Evolutionary conservation across 2,888 invertebrate species (phyloP).

Genomic region (Pycnomerus fuliginosus): DNA sequence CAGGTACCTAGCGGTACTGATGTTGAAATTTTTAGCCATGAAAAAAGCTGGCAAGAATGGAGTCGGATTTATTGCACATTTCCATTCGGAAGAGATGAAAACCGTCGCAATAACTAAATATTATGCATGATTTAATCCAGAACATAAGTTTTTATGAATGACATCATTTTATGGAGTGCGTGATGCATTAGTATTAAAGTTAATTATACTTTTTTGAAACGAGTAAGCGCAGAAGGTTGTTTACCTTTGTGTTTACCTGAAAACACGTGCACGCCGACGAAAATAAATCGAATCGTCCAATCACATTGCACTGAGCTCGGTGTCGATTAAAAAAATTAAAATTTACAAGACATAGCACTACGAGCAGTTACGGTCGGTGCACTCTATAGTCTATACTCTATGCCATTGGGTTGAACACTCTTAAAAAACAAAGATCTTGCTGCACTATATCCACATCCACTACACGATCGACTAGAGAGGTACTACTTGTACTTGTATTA

Average conservation of each 20-base stretch:
- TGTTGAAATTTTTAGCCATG: no score
- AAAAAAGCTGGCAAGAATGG: no score
- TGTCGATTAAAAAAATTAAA: slow-evolving; percentile 8
- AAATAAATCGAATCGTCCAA: slow-evolving; percentile 25
- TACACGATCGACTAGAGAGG: no score
- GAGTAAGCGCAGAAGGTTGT: slow-evolving; percentile 28
- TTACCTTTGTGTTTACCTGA: slow-evolving; percentile 34
- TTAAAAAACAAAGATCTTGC: no score
- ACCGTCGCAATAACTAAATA: slow-evolving; percentile 1
- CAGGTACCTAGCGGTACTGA: no score
- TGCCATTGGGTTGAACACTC: no score
- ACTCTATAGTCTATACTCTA: slow-evolving; percentile 11
- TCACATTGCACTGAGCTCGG: slow-evolving; percentile 14
- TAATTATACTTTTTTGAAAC: slow-evolving; percentile 3
- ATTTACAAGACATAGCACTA: slow-evolving; percentile 8
- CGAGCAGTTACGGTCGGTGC: slow-evolving; percentile 20
- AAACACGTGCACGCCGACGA: slow-evolving; percentile 31
- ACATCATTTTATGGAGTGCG: slow-evolving; percentile 8
- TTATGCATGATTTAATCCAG: no score
- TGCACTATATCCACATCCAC: no score
- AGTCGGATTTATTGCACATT: no score
- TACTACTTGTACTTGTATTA: no score
- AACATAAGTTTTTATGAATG: slow-evolving; percentile 12
- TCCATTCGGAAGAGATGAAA: no score
- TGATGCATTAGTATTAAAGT: slow-evolving; percentile 12